Evolutionary conservation across 1,140 invertebrate species (phyloP).

Genomic region (Penaeus vannamei): DNA sequence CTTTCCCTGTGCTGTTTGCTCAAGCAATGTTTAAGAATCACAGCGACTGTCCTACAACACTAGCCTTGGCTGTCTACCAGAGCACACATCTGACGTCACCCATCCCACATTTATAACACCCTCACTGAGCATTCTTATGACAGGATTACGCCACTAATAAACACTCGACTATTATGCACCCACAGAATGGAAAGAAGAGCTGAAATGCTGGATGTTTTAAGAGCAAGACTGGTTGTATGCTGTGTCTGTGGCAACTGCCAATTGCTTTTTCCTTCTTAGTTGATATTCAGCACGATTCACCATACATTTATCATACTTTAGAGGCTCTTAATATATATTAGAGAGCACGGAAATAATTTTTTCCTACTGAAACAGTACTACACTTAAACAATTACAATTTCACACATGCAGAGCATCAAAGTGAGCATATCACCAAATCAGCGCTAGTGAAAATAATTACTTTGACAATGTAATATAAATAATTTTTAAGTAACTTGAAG

Average conservation of each 20-base stretch:
- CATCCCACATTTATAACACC: neutral
- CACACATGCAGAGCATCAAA: constrained; percentile 43
- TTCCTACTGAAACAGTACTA: too few species aligned
- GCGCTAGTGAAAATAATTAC: too few species aligned
- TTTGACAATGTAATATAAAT: too few species aligned
- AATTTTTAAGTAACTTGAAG: too few species aligned
- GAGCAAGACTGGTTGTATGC: constrained; percentile 20
- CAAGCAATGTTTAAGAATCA: constrained; percentile 37
- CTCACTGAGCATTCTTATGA: constrained; percentile 20
- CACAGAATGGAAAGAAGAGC: constrained; percentile 38
- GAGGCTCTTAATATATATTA: too few species aligned
- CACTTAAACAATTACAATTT: neutral
- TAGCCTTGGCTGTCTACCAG: neutral
- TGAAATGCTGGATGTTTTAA: constrained; percentile 29
- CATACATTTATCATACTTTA: too few species aligned
- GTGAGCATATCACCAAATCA: neutral
- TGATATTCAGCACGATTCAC: too few species aligned
- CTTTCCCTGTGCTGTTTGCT: neutral
- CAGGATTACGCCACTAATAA: constrained; percentile 42
- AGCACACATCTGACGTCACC: neutral
- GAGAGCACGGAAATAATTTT: too few species aligned
- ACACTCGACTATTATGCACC: constrained; percentile 45
- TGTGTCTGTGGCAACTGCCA: too few species aligned
- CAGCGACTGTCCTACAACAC: constrained; percentile 36
- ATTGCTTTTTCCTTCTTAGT: too few species aligned